Conservation (phyloP, 2,113 vertebrate species). For the Trinectes maculatus region DNA sequence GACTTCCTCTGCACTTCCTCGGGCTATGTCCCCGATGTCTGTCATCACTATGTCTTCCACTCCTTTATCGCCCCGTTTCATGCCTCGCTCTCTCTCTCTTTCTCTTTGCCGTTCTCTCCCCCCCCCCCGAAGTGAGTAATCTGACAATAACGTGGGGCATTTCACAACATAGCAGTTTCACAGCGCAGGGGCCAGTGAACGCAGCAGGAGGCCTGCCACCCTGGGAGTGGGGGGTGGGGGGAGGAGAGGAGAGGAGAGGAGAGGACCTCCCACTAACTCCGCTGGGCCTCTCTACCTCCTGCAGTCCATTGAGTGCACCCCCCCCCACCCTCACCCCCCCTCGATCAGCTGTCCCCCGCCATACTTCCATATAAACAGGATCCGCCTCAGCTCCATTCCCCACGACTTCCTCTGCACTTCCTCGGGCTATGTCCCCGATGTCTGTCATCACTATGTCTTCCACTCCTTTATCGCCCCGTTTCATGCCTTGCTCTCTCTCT, state of each 20-base stretch:
- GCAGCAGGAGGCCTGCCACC: constrained; percentile 36
- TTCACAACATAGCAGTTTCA: constrained; percentile 66
- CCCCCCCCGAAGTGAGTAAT: constrained; percentile 61
- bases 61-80: constrained; percentile 16
- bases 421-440: constrained; percentile 1
- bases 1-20: constrained; percentile 33
- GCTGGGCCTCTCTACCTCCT: constrained; percentile 49
- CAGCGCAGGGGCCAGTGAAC: constrained; percentile 35
- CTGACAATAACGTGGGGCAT: constrained; percentile 66
- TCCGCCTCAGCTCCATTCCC: constrained; percentile 27
- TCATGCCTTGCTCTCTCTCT: constrained; percentile 5
- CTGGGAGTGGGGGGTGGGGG: constrained; percentile 9
- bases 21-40: constrained; percentile 2
- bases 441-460: constrained; percentile 30
- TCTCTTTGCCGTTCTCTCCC: constrained; percentile 10
- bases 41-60: constrained; percentile 28
- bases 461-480: constrained; percentile 14
- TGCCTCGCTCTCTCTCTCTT: not conserved
- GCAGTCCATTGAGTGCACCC: constrained; percentile 25
- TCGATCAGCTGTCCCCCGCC: constrained; percentile 25
- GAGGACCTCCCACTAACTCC: constrained; percentile 56
- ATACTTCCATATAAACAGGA: constrained; percentile 40
- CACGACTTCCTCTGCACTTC: constrained; percentile 30
- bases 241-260: not conserved
- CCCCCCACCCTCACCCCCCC: constrained; percentile 24